Evolutionary conservation across 2,113 vertebrate species (phyloP).

Genomic region (Oriolus oriolus): DNA sequence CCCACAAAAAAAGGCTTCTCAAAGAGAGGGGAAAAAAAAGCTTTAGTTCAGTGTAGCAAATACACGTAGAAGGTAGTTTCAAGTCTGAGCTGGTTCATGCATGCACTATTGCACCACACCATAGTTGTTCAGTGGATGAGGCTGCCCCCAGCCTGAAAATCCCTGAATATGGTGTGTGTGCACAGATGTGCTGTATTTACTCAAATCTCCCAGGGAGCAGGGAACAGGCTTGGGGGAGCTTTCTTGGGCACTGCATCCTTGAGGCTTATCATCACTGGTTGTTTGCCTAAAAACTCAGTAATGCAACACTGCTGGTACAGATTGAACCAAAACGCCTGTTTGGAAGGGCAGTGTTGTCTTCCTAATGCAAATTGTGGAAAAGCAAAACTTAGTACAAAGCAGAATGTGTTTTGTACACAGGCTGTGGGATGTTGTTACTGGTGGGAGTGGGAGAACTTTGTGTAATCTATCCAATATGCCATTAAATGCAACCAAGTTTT

Average conservation of each 20-base stretch:
- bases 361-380: neutral
- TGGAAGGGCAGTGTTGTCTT: neutral
- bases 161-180: neutral
- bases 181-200: neutral
- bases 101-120: neutral
- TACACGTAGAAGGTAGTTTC: neutral
- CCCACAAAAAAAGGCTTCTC: neutral
- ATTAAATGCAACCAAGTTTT: neutral
- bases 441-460: neutral
- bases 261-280: neutral
- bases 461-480: neutral
- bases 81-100: neutral
- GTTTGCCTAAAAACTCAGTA: neutral
- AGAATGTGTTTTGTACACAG: neutral
- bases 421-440: neutral
- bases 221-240: fast-evolving
- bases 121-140: neutral
- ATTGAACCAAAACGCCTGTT: neutral
- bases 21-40: neutral
- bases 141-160: neutral
- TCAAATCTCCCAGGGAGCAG: neutral
- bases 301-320: fast-evolving
- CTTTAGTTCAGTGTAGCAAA: neutral
- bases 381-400: neutral
- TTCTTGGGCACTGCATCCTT: neutral